Base-by-base conservation (phyloP, 1,140 invertebrate genomes). In the Heliconius congener region DNA sequence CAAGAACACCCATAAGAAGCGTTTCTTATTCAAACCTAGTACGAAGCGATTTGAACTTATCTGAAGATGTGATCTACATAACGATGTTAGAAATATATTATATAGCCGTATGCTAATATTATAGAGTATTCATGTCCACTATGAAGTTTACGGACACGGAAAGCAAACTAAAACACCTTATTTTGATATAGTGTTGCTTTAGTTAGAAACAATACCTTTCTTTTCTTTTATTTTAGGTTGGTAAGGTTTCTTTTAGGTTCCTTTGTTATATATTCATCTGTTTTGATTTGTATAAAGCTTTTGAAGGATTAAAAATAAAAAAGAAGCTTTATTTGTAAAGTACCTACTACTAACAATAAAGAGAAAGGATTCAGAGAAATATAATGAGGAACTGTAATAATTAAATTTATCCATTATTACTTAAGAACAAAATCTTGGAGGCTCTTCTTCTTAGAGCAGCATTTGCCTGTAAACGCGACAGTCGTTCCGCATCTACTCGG, bases 81-180 rank as follows among this genome's bases (percentile, higher is more conserved):
- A 66, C 30, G 60, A 27, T 66, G 60, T n/a, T 57, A 9, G 19
- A 57, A 57, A 23, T 66, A 66, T 66, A 66, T 30, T 66, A 66
- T 66, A 66, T 66, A 9, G 60, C 60, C 60, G 23, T 66, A 66
- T 66, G 60, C 60, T 66, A 66, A 66, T 66, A 30, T 66, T 66
- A 30, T 66, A 27, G 60, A 27, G 60, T 66, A 23, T 60, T 60
- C 55, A 60, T 19, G 55, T 60, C n/a, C 60, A 27, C 23, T 27
- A 66, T 16, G 27, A 30, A 13, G 60, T 30, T 30, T 30, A 66
- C 27, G 60, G 16, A 30, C 60, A 66, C 60, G 60, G 60, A 66
- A 66, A 66, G 27, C 60, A 16, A 66, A 66, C 9, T 30, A 66
- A 66, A 16, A 66, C 8, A 13, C 0, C 8, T 23, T 23, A n/a